Conservation (phyloP, 2,797 vertebrate genomes). For the Acipenser ruthenus region DNA sequence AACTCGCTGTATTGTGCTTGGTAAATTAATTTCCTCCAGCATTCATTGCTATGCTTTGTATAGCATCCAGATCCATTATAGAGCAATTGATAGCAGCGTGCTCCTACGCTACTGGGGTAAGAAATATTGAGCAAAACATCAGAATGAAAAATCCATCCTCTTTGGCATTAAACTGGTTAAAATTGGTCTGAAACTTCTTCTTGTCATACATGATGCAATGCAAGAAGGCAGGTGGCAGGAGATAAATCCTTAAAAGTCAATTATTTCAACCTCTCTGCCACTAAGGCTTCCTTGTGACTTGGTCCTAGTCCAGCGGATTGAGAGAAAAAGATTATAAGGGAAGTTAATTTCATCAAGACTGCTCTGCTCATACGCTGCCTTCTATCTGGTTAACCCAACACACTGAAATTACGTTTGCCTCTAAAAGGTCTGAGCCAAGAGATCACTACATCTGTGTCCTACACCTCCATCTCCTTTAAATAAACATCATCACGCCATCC, state of each 20-base stretch:
- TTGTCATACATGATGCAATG: not conserved
- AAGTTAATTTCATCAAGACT: too few species aligned
- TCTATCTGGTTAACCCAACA: too few species aligned
- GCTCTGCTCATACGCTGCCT: too few species aligned
- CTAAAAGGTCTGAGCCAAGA: too few species aligned
- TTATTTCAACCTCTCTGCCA: not conserved
- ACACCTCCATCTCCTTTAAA: too few species aligned
- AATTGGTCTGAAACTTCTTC: not conserved
- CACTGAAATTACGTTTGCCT: too few species aligned
- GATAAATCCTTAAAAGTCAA: not conserved
- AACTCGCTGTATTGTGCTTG: too few species aligned
- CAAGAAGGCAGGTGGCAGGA: not conserved
- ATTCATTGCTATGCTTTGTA: too few species aligned
- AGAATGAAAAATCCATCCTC: not conserved
- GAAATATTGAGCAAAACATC: not conserved
- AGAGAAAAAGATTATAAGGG: not conserved
- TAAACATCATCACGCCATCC: too few species aligned
- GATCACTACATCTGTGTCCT: too few species aligned
- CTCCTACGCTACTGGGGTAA: not conserved
- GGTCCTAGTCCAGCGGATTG: not conserved
- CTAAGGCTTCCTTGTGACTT: not conserved
- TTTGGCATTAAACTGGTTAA: not conserved
- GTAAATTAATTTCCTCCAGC: too few species aligned
- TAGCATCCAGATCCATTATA: not conserved
- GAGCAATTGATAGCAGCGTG: not conserved